These are phyloP conservation scores for Eilema caniola DNA, from an alignment of 2,888 invertebrate genomes.

Conservation along the genomic window DNA sequence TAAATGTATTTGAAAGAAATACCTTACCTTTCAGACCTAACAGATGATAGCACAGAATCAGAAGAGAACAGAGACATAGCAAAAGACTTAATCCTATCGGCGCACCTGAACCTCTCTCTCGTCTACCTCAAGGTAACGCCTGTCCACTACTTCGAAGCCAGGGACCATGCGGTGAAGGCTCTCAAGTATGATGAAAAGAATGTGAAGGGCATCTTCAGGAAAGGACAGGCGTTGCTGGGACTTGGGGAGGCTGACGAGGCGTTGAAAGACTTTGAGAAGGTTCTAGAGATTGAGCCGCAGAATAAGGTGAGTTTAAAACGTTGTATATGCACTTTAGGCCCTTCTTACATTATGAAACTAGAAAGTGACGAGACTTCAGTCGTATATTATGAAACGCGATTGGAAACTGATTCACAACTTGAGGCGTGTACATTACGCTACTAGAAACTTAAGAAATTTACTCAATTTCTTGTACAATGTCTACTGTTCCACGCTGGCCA, in stretches of 20 bases:
- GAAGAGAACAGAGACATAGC: constrained; percentile 64
- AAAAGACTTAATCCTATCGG: constrained; percentile 88
- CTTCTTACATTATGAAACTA: too few species aligned
- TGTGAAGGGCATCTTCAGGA: constrained; percentile 96
- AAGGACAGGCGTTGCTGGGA: constrained; percentile 93
- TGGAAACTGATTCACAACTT: too few species aligned
- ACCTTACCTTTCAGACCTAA: constrained; percentile 58
- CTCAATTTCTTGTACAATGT: too few species aligned
- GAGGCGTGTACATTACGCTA: too few species aligned
- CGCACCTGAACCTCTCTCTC: constrained; percentile 93
- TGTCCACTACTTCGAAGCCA: constrained; percentile 89
- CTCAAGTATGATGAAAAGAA: constrained; percentile 91
- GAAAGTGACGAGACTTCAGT: too few species aligned
- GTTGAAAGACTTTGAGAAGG: constrained; percentile 91
- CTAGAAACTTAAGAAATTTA: too few species aligned
- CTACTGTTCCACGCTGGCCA: too few species aligned
- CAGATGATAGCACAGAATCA: constrained; percentile 59
- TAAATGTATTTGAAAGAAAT: too few species aligned
- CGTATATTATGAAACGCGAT: too few species aligned
- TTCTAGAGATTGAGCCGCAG: constrained; percentile 92
- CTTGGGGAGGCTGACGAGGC: constrained; percentile 93
- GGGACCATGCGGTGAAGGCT: constrained; percentile 92
- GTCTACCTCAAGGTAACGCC: constrained; percentile 93
- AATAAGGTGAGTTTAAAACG: constrained; percentile 90
- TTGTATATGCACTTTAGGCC: too few species aligned